These are phyloP conservation scores for Brachionus paranguensis DNA, from an alignment of 1,140 invertebrate species.

Conservation along the genomic window DNA sequence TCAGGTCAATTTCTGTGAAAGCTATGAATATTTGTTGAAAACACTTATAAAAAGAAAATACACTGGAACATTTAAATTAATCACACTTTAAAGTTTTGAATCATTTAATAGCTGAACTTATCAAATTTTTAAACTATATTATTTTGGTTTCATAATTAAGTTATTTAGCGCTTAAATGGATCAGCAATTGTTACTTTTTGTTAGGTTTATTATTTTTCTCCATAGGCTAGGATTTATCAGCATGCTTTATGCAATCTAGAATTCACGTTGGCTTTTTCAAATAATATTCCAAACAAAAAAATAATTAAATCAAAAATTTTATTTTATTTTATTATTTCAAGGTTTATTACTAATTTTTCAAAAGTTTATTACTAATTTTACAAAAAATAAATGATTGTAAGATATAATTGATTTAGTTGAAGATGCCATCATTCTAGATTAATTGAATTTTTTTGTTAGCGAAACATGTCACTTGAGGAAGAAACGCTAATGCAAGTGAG, in stretches of 20 bases:
- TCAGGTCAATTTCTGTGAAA: background rate
- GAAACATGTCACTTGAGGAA: background rate
- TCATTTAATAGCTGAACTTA: background rate
- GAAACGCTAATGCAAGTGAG: background rate
- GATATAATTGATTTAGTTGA: no score
- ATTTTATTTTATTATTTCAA: no score
- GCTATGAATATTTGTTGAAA: background rate
- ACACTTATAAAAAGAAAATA: background rate
- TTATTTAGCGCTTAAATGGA: background rate
- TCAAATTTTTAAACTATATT: no score
- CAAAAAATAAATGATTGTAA: no score
- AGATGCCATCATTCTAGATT: background rate
- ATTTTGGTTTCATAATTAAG: background rate
- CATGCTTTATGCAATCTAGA: background rate
- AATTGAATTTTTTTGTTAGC: background rate
- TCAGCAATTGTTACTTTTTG: background rate
- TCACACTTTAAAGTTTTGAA: background rate
- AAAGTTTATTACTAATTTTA: no score
- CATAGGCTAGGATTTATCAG: background rate
- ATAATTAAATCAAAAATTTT: no score
- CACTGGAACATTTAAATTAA: background rate
- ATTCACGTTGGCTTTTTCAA: no score
- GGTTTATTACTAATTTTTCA: no score
- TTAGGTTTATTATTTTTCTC: no score
- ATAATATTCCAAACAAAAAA: no score